Evolutionary conservation across 2,888 invertebrate genomes (phyloP).

Genomic region (Synergus itoensis): DNA sequence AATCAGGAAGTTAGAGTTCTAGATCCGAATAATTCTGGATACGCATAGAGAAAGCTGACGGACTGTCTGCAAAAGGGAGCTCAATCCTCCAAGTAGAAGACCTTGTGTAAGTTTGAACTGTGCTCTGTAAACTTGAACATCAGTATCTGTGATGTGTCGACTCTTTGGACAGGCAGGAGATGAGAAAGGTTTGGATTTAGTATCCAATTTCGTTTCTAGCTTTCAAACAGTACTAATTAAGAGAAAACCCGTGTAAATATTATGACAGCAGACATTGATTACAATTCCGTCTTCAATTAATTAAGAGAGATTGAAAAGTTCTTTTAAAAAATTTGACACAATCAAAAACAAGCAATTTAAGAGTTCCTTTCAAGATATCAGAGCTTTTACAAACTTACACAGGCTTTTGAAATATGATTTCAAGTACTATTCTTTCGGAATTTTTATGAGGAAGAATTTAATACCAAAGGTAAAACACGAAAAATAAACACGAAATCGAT

Average conservation of each 20-base stretch:
- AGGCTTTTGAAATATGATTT: background rate
- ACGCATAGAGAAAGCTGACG: conserved; percentile 15
- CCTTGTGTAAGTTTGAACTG: conserved; percentile 39
- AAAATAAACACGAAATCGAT: conserved; percentile 17
- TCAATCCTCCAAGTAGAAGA: conserved; percentile 24
- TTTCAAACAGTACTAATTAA: conserved; percentile 35
- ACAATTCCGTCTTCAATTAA: conserved; percentile 10
- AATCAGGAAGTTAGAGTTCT: conserved; percentile 12
- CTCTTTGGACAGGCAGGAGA: conserved; percentile 20
- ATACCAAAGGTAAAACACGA: background rate
- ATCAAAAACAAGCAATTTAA: background rate
- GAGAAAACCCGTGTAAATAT: conserved; percentile 17
- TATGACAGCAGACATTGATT: background rate
- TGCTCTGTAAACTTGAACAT: conserved; percentile 37
- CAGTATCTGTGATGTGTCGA: conserved; percentile 20
- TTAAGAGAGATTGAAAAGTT: background rate
- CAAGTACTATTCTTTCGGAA: background rate
- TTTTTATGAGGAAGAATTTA: background rate
- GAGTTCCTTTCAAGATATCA: background rate
- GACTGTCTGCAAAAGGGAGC: conserved; percentile 16
- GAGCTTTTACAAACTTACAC: background rate
- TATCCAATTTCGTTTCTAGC: conserved; percentile 9
- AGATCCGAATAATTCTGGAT: conserved; percentile 15
- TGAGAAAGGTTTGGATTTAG: conserved; percentile 13
- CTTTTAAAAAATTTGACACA: background rate